phyloP scores from a whole-genome alignment of 2,888 invertebrate species.

The Idaea straminata region DNA sequence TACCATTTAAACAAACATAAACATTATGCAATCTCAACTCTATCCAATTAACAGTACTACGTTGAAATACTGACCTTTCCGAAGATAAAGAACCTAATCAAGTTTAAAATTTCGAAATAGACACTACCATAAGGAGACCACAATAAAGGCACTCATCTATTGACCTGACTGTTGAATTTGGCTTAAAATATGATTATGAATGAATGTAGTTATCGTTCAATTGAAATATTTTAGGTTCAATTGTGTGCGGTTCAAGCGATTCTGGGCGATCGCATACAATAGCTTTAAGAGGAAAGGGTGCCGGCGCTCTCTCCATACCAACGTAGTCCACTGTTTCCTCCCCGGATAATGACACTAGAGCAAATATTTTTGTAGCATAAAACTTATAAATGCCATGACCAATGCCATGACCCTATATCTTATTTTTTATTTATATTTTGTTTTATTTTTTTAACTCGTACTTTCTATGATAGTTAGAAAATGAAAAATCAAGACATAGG shows the following conservation, averaged over 20 bases:
- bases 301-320: no score
- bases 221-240: conserved; percentile 10
- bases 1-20: not conserved
- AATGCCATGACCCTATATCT: no score
- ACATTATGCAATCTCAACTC: not conserved
- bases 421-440: no score
- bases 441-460: no score
- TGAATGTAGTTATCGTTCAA: conserved; percentile 5
- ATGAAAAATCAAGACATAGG: no score
- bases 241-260: conserved; percentile 4
- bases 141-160: not conserved
- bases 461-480: no score
- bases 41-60: not conserved
- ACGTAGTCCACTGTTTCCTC: no score
- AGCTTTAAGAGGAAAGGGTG: no score
- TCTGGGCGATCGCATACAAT: not conserved
- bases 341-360: no score
- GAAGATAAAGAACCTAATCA: conserved; percentile 16
- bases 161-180: not conserved
- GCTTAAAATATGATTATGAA: not conserved
- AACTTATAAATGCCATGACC: no score
- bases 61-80: conserved; percentile 11
- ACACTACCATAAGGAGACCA: not conserved
- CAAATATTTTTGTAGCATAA: no score
- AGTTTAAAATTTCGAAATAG: conserved; percentile 8